Conservation (phyloP, 1,140 invertebrate species). For the Cydia pomonella region DNA sequence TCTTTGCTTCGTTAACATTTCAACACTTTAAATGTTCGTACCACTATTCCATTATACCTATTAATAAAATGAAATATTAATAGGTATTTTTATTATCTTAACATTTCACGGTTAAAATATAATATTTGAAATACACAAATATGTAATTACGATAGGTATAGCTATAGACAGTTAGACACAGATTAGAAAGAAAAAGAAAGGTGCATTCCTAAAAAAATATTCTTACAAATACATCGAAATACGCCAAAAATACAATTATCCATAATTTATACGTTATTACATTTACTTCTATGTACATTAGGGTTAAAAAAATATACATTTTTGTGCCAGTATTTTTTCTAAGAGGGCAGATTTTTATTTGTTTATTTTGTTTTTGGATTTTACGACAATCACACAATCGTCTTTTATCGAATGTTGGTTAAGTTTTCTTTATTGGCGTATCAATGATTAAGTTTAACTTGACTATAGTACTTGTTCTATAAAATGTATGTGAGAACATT, state of each 20-base stretch:
- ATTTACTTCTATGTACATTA: background rate
- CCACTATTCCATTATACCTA: constrained; percentile 1
- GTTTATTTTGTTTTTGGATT: background rate
- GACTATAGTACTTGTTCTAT: too few species aligned
- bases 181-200: background rate
- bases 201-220: background rate
- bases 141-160: background rate
- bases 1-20: background rate
- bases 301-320: background rate
- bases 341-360: background rate
- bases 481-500: background rate
- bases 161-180: background rate
- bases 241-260: constrained; percentile 4
- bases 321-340: background rate
- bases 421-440: too few species aligned
- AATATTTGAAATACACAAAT: background rate
- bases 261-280: background rate
- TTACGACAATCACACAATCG: background rate
- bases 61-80: constrained; percentile 5
- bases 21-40: background rate
- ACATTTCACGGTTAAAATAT: background rate
- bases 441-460: too few species aligned
- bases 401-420: too few species aligned
- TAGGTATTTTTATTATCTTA: background rate
- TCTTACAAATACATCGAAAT: background rate